phyloP scores from a whole-genome alignment of 2,888 invertebrate genomes.

The Diogma glabrata region DNA sequence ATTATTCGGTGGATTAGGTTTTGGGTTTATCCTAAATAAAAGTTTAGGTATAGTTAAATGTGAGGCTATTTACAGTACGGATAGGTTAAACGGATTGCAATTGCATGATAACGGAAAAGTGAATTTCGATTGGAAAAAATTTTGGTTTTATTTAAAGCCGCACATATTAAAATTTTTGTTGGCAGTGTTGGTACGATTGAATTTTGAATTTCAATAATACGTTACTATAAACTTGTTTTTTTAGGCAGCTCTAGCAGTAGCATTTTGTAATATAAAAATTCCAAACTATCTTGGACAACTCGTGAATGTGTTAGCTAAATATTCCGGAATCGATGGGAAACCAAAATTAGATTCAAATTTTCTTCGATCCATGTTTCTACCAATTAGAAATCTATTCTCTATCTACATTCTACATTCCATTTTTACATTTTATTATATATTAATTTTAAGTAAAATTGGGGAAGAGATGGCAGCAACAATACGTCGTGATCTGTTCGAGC shows the following conservation, averaged over 20 bases:
- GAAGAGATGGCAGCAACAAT: conserved; percentile 76
- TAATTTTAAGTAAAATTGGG: conserved; percentile 73
- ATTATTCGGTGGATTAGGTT: background rate
- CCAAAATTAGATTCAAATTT: conserved; percentile 31
- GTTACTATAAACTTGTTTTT: conserved; percentile 22
- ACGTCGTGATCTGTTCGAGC: conserved; percentile 68
- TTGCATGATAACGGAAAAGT: conserved; percentile 34
- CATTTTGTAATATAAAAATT: conserved; percentile 79
- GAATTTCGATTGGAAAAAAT: conserved; percentile 66
- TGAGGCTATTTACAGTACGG: background rate
- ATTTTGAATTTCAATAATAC: background rate
- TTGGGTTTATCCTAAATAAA: background rate
- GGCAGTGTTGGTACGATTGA: conserved; percentile 56
- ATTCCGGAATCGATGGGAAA: conserved; percentile 38
- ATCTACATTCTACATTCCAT: conserved; percentile 46
- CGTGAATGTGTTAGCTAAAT: conserved; percentile 62
- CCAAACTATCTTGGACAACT: conserved; percentile 73
- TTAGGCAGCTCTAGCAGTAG: conserved; percentile 79
- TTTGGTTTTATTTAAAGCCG: conserved; percentile 61
- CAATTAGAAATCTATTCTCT: conserved; percentile 30
- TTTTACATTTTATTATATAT: conserved; percentile 84
- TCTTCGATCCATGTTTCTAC: conserved; percentile 30
- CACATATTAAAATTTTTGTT: conserved; percentile 64
- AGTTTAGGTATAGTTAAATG: background rate
- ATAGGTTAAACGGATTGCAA: background rate